Conservation (phyloP, 2,113 vertebrate genomes). For the Craseonycteris thonglongyai region DNA sequence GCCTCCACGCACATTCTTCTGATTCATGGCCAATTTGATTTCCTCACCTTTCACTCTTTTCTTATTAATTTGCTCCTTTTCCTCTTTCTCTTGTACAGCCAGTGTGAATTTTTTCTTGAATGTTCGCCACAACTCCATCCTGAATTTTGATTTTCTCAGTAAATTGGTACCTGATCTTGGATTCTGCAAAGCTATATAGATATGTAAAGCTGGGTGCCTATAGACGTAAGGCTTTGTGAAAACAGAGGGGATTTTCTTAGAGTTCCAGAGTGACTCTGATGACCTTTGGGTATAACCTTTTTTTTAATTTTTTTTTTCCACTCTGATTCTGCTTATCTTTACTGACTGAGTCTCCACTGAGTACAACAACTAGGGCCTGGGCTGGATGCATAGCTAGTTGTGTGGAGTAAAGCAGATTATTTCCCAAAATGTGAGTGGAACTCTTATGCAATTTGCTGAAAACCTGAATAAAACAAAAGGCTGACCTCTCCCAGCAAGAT, state of each 20-base stretch:
- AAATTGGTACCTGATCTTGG: not conserved
- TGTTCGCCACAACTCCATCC: not conserved
- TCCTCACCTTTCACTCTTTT: not conserved
- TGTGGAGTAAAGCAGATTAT: not conserved
- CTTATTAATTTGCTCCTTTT: not conserved
- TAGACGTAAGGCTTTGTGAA: not conserved
- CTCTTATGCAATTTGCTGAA: not conserved
- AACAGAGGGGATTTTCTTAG: not conserved
- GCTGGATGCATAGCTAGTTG: accelerated
- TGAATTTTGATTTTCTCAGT: not conserved
- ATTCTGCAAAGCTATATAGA: not conserved
- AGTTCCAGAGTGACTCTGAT: not conserved
- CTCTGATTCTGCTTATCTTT: not conserved
- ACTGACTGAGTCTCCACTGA: not conserved
- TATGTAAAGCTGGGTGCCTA: not conserved
- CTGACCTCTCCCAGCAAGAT: not conserved
- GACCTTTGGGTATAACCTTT: not conserved
- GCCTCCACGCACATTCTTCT: not conserved
- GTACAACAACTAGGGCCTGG: not conserved
- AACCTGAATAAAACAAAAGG: not conserved
- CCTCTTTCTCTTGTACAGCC: not conserved
- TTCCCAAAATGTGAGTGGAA: not conserved
- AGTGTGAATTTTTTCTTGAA: not conserved
- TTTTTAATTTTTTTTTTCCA: accelerated
- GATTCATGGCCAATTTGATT: accelerated